Evolutionary conservation across 2,888 invertebrate species (phyloP), one percentile per base, ranked within the genome.

Genomic region (Spodoptera picta): DNA sequence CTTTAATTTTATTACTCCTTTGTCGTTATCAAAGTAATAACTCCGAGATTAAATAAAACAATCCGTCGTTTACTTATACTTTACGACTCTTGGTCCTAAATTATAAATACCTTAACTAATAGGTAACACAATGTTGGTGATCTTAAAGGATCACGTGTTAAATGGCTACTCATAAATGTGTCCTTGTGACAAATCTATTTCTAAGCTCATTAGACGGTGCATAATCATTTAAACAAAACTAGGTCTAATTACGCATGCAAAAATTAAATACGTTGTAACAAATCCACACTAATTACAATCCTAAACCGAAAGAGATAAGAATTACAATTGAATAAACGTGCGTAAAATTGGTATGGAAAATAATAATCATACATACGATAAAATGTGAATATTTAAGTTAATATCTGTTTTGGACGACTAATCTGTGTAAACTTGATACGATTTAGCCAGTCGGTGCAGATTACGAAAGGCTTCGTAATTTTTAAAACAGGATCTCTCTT

Each of bases 401-500:
- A 64, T 70, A 61, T 71, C 76, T 49, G 36, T 56, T 55, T 64
- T 44, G 58, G 5, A 1, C 36, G 36, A 36, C 27, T 70, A 69
- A 73, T 75, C 76, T 56, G 59, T 59, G 50, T 43, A 51, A 12
- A 44, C 41, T 41, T 54, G 60, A 69, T 72, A 73, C 3, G 36
- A 36, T 11, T 45, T 62, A 41, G 36, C 23, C 48, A 23, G 12
- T 24, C 41, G 43, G 43, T 0, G 12, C n/a, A 44, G 65, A 54
- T 73, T 65, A 62, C 43, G 48, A 64, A 70, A 61, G 27, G 50
- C 12, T 54, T 19, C n/a, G 23, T n/a, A 48, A 48, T 14, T 24
- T 24, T 36, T 36, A 7, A 36, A 36, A 36, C 36, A 36, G 36
- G 36, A 36, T 36, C 36, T 36, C 36, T 36, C 36, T 36, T 36